phyloP scores from a whole-genome alignment of 2,797 vertebrate genomes.

The Microcaecilia unicolor region DNA sequence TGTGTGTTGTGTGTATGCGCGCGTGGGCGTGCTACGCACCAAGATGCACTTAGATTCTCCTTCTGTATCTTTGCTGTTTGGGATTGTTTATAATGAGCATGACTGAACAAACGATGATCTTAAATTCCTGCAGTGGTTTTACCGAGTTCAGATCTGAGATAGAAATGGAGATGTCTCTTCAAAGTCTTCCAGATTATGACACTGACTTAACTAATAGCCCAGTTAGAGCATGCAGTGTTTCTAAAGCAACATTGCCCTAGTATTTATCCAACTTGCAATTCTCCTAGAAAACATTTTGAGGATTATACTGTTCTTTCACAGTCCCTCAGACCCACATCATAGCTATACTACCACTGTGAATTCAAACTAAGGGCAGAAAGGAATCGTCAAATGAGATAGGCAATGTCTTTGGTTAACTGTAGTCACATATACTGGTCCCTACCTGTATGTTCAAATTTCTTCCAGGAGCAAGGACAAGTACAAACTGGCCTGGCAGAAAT shows the following conservation, averaged over 20 bases:
- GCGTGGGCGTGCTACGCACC: no score
- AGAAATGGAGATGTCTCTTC: constrained; percentile 18
- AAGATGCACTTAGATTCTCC: constrained; percentile 55
- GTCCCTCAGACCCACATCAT: constrained; percentile 34
- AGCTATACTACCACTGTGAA: no score
- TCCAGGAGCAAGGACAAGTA: constrained; percentile 18
- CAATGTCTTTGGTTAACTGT: constrained; percentile 21
- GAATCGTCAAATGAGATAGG: constrained; percentile 19
- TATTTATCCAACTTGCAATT: constrained; percentile 42
- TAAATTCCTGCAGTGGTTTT: constrained; percentile 40
- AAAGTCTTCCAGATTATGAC: constrained; percentile 5
- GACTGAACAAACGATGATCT: constrained; percentile 43
- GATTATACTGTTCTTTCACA: constrained; percentile 18
- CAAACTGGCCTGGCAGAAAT: constrained; percentile 41
- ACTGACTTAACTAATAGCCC: constrained; percentile 14
- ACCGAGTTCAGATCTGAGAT: constrained; percentile 22
- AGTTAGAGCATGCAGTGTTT: constrained; percentile 30
- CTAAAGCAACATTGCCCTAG: constrained; percentile 46
- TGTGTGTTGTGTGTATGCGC: constrained; percentile 42
- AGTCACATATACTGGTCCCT: constrained; percentile 27
- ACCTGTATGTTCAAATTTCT: constrained; percentile 20
- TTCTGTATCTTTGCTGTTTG: constrained; percentile 46
- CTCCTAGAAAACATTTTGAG: constrained; percentile 20
- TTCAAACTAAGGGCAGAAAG: constrained; percentile 26
- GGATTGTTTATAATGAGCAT: constrained; percentile 61